Conservation (phyloP, 1,140 invertebrate species). For the Pseudobourletiella spinata region DNA sequence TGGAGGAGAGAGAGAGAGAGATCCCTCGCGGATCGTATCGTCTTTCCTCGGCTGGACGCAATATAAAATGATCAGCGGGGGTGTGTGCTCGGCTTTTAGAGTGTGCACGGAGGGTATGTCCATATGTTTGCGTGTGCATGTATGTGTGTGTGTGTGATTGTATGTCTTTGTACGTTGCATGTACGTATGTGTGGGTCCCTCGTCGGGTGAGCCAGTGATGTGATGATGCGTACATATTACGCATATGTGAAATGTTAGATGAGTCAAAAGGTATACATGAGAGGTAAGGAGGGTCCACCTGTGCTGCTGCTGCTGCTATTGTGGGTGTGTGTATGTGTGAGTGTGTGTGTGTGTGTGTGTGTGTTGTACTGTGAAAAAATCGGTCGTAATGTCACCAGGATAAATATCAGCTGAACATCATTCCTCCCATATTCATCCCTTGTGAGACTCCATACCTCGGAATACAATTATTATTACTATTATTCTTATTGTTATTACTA, state of each 20-base stretch:
- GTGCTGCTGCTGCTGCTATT: constrained; percentile 5
- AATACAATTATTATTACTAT: not conserved
- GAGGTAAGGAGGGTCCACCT: constrained; percentile 27
- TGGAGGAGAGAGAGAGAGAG: no score
- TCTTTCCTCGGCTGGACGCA: constrained; percentile 30
- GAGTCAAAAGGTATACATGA: constrained; percentile 3
- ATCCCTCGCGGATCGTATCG: constrained; percentile 26
- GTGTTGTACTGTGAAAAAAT: not conserved
- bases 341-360: no score
- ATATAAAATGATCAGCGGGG: constrained; percentile 35
- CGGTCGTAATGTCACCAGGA: not conserved
- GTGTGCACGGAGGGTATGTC: no score
- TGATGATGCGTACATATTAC: no score
- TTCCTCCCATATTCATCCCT: not conserved
- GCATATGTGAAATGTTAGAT: constrained; percentile 26
- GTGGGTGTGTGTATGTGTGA: not conserved
- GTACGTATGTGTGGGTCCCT: no score
- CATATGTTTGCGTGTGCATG: no score
- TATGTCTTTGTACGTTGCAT: no score
- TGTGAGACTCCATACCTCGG: no score
- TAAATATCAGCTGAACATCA: not conserved
- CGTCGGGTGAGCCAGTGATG: no score
- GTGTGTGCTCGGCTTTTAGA: constrained; percentile 15
- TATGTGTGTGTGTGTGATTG: no score
- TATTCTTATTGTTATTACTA: no score